Percentiles rank a stretch among this genome's conserved stretches.
These are phyloP conservation scores for Sarcophaga subvicina DNA, from an alignment of 2,888 invertebrate species.

Conservation along the genomic window DNA sequence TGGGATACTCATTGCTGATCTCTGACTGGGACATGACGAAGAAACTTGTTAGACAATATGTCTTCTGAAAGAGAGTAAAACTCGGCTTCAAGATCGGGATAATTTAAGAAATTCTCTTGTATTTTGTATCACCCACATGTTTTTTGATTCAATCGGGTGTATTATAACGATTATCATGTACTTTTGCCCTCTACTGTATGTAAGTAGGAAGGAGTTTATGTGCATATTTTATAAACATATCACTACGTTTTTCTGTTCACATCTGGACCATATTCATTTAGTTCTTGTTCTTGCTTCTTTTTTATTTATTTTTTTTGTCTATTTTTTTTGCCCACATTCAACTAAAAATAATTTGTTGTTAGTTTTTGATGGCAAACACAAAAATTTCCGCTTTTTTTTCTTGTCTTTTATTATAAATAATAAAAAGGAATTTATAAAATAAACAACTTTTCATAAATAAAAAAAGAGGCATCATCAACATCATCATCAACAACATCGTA, in stretches of 20 bases:
- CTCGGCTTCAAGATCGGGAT: no score
- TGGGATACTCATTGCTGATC: no score
- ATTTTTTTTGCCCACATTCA: background rate
- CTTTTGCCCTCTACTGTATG: constrained; percentile 2
- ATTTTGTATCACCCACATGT: no score
- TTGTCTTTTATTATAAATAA: constrained; percentile 22
- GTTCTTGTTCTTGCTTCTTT: no score
- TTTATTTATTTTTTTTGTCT: no score
- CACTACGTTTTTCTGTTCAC: background rate
- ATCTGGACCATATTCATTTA: background rate
- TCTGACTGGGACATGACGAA: no score
- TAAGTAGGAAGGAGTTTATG: background rate
- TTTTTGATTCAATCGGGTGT: no score
- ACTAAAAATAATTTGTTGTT: background rate
- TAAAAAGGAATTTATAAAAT: constrained; percentile 37
- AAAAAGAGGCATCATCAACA: background rate
- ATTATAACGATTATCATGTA: background rate
- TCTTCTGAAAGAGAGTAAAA: no score
- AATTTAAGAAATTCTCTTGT: no score
- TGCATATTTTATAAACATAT: background rate
- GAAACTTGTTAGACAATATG: no score
- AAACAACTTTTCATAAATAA: constrained; percentile 33
- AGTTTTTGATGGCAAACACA: constrained; percentile 6
- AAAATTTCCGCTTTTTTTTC: constrained; percentile 30
- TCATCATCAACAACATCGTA: background rate